Evolutionary conservation across 53 echinoderm and acorn worm genomes (phyloP).

Genomic region (Holothuria leucospilota): DNA sequence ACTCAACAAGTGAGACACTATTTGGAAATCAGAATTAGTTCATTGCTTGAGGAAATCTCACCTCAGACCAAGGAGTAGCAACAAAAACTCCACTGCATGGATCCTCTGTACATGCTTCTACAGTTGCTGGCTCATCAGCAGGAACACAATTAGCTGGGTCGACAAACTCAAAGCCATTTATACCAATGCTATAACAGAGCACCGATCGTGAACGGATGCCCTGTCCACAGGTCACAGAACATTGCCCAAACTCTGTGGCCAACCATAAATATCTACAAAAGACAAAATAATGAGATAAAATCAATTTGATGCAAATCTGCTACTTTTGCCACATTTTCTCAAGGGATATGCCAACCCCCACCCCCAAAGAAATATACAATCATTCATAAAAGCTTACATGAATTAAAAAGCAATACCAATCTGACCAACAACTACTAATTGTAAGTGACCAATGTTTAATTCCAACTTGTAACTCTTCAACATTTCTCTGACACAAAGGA

Average conservation of each 20-base stretch:
- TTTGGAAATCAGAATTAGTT: too few relatives aligned
- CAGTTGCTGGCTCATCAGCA: constrained; percentile 62
- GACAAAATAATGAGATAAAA: too few relatives aligned
- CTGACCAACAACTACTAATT: too few relatives aligned
- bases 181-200: constrained; percentile 70
- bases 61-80: constrained; percentile 71
- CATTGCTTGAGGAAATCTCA: constrained; percentile 28
- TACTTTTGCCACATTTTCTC: too few relatives aligned
- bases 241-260: constrained; percentile 63
- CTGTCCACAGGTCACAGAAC: constrained; percentile 85
- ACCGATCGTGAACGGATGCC: constrained; percentile 71
- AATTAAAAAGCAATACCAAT: too few relatives aligned
- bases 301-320: too few relatives aligned
- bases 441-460: too few relatives aligned
- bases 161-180: constrained; percentile 49
- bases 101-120: constrained; percentile 58
- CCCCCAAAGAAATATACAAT: too few relatives aligned
- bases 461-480: too few relatives aligned
- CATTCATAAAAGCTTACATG: too few relatives aligned
- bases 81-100: constrained; percentile 83
- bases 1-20: background rate
- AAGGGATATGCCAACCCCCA: too few relatives aligned
- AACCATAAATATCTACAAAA: constrained; percentile 75
- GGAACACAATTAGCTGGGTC: constrained; percentile 62
- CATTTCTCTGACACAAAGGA: too few relatives aligned